Evolutionary conservation across 2,888 invertebrate genomes (phyloP).

Genomic region (Caenorhabditis sinica): DNA sequence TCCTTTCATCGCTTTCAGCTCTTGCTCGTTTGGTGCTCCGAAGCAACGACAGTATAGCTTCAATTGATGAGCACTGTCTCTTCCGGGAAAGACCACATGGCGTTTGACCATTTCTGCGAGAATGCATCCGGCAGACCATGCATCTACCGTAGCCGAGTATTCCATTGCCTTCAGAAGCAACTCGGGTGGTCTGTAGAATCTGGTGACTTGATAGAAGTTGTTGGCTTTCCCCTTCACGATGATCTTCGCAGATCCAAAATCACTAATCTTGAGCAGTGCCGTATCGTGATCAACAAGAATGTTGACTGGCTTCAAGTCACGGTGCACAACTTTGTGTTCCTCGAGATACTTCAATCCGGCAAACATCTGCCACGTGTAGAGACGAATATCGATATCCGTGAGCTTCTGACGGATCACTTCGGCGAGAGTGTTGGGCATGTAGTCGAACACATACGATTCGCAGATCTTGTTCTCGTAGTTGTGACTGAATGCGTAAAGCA

Average conservation of each 20-base stretch:
- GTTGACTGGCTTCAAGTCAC: constrained; percentile 72
- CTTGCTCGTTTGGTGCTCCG: constrained; percentile 51
- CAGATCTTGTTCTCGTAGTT: constrained; percentile 64
- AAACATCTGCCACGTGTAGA: constrained; percentile 80
- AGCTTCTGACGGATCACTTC: constrained; percentile 57
- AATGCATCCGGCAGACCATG: constrained; percentile 77
- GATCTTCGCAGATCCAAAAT: constrained; percentile 78
- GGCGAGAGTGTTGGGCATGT: constrained; percentile 67
- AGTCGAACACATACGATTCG: constrained; percentile 75
- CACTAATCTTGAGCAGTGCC: constrained; percentile 75
- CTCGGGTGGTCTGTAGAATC: constrained; percentile 80
- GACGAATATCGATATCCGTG: constrained; percentile 70
- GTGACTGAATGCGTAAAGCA: constrained; percentile 74
- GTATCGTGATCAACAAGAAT: constrained; percentile 72
- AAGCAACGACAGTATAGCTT: constrained; percentile 63
- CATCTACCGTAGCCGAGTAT: constrained; percentile 68
- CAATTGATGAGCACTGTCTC: constrained; percentile 68
- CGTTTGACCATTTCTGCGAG: constrained; percentile 75
- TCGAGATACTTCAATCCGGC: constrained; percentile 74
- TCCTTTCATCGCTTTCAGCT: constrained; percentile 57
- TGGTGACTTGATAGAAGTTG: constrained; percentile 76
- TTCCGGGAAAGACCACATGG: constrained; percentile 73
- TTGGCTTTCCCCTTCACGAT: constrained; percentile 56
- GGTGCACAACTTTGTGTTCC: constrained; percentile 61
- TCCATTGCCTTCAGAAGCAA: constrained; percentile 70